Percentiles rank a stretch among this genome's conserved stretches.
Evolutionary conservation across 2,888 invertebrate genomes (phyloP).

Genomic region (Psylliodes chrysocephalus): DNA sequence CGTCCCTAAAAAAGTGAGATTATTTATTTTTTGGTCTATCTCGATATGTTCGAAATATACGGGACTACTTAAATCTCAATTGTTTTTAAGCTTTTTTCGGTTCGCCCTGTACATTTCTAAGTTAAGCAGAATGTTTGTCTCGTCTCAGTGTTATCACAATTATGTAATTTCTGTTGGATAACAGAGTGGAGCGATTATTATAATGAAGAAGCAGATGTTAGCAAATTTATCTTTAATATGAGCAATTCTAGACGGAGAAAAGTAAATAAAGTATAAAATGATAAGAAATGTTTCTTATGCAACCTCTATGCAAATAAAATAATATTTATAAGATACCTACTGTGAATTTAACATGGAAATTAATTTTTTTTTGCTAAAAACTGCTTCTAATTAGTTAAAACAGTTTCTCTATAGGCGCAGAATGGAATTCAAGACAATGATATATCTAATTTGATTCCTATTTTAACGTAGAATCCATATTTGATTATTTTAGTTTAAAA

Average conservation of each 20-base stretch:
- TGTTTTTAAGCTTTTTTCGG: neutral
- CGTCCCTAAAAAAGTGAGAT: neutral
- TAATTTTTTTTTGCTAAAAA: neutral
- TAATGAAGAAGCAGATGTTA: slow-evolving; percentile 5
- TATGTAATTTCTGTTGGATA: slow-evolving; percentile 11
- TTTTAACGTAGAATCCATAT: neutral
- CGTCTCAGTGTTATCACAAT: slow-evolving; percentile 3
- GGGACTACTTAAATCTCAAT: neutral
- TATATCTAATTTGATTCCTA: neutral
- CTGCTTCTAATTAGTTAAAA: neutral
- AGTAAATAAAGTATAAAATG: slow-evolving; percentile 9
- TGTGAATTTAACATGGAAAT: neutral
- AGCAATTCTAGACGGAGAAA: neutral
- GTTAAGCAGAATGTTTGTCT: neutral
- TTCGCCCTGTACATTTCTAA: neutral
- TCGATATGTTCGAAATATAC: slow-evolving; percentile 8
- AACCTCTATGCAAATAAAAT: neutral
- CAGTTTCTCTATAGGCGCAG: neutral
- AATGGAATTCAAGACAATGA: neutral
- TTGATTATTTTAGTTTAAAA: too few species aligned
- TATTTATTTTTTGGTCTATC: slow-evolving; percentile 17
- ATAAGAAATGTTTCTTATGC: slow-evolving; percentile 4
- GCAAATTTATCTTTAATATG: neutral
- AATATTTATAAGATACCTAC: neutral
- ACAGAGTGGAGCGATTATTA: neutral